phyloP scores from a whole-genome alignment of 2,113 vertebrate genomes.

The Gallinago paraguaiae region DNA sequence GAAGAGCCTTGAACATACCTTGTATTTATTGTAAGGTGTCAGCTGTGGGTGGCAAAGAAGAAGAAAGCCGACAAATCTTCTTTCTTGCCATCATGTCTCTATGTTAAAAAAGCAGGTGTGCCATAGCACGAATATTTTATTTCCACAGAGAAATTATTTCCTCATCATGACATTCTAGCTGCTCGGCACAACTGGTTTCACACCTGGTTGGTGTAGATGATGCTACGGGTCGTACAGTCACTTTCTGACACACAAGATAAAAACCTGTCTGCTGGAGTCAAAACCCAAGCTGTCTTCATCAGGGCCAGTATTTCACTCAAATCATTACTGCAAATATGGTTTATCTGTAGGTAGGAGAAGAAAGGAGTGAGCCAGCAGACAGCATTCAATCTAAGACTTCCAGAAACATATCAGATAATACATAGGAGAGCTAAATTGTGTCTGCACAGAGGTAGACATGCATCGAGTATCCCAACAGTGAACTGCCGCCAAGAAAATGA shows the following conservation, averaged over 20 bases:
- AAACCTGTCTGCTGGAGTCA: neutral
- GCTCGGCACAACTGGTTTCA: constrained; percentile 11
- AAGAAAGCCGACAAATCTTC: constrained; percentile 18
- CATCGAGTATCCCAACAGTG: neutral
- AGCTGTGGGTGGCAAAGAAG: neutral
- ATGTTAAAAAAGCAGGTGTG: neutral
- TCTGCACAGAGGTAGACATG: neutral
- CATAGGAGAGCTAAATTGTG: neutral
- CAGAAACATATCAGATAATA: neutral
- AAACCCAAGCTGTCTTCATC: neutral
- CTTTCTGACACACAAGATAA: constrained; percentile 4
- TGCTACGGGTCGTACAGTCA: neutral
- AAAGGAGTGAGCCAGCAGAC: neutral
- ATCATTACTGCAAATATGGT: neutral
- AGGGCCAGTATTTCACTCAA: neutral
- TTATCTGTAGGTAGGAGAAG: neutral
- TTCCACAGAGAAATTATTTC: constrained; percentile 31
- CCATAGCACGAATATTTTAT: neutral
- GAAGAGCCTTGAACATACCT: neutral
- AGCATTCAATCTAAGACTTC: neutral
- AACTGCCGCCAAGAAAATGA: neutral
- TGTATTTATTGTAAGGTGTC: neutral
- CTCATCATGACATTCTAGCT: neutral
- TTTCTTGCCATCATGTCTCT: neutral
- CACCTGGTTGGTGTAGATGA: constrained; percentile 4